Base-by-base conservation (phyloP, 2,888 invertebrate genomes). In the Cyaniris semiargus region DNA sequence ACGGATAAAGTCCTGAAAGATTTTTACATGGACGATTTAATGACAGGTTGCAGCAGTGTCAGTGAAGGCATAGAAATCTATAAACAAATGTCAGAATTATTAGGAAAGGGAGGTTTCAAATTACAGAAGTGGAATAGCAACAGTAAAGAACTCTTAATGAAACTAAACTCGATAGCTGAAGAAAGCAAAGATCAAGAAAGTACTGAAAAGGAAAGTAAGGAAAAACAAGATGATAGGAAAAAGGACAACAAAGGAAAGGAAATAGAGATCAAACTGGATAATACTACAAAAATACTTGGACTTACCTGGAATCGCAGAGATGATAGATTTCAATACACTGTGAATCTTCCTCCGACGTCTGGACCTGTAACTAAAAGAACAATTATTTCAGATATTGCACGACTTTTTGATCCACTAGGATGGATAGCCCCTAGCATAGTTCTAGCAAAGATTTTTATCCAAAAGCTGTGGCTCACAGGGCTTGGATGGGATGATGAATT, bases 401-500 rank as follows among this genome's bases (percentile, higher is more conserved):
- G 66, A 0, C 23, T 66, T 0, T 66, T 66, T 66, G 66, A 66
- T 23, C 66, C 66, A 27, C 23, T 66, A 23, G 66, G 23, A 2
- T 66, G 21, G 66, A 13, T 66, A 66, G 66, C 21, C 1, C 66
- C 21, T 13, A 23, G 66, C 27, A 10, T 66, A 23, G 23, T 66
- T 27, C 0, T 66, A 10, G 66, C 66, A n/a, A 60, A 60, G 23
- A 60, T 60, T 60, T 21, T 60, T 1, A 60, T 60, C 60, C 60
- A 60, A 66, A 66, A 66, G 66, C 66, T 48, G 48, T 21, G 66
- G 66, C 21, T 66, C 13, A 27, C 13, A 27, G 66, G 23, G 3
- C 21, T 66, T 23, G 66, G 23, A 21, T 66, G 66, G 66, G 66
- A n/a, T n/a, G n/a, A n/a, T n/a, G n/a, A n/a, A n/a, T n/a, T n/a